Base-by-base conservation (phyloP, 1,140 invertebrate genomes). In the Campoletis sonorensis region DNA sequence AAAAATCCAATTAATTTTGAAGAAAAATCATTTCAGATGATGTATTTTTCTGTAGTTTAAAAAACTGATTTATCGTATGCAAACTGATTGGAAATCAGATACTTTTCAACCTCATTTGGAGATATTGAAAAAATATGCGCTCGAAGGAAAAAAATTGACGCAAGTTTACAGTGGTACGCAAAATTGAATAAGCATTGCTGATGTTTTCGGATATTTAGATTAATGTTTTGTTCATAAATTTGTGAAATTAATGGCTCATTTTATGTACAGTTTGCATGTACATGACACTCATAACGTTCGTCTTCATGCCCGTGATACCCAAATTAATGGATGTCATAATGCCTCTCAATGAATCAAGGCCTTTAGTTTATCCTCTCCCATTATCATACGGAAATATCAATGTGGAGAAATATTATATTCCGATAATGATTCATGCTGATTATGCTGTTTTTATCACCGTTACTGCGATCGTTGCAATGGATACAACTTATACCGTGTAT, bases 321-420 rank as follows among this genome's bases (percentile, higher is more conserved):
- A 71, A 45, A 49, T 30, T 83, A 23, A 13, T 80, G 23, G 82
- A 83, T 64, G 4, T 80, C 5, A 40, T 83, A 7, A 26, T 51
- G 49, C 79, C 79, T 5, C 51, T 83, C 13, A 83, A 83, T 68
- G 73, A 71, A 64, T 77, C 78, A 8, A 33, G 79, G 15, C 72
- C 72, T 15, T 30, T 16, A 13, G 4, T 83, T 49, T 64, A 51
- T 64, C 51, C 67, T 16, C 54, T 77, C 27, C 72, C 79, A 49
- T 40, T 76, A 7, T 76, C 78, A 64, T 83, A 80, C 37, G 79
- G 79, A 21, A 37, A 64, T 64, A 49, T 83, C 21, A 75, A 80
- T 78, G 21, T 61, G 51, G 26, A 83, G 15, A 61, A 78, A 78
- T 80, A 83, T 72, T 83, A 83, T n/a, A n/a, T 80, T 13, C 64